phyloP scores from a whole-genome alignment of 1,140 invertebrate genomes.

The Leptestheria dahalacensis region DNA sequence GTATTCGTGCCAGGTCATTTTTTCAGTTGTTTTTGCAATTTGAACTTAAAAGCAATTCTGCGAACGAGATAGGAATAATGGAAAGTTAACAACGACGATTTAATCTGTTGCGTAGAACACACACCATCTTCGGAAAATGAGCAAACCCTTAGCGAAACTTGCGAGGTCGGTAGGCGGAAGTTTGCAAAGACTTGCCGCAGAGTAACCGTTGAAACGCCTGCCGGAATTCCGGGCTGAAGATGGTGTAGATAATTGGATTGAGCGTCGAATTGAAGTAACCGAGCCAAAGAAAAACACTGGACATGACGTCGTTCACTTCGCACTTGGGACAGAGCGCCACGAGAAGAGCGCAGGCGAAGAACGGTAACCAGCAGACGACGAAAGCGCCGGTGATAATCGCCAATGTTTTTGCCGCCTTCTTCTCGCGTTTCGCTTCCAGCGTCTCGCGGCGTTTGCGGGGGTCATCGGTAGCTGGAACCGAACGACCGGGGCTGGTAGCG shows the following conservation, averaged over 20 bases:
- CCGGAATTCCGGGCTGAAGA: slow-evolving; percentile 86
- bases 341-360: slow-evolving; percentile 70
- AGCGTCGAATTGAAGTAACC: slow-evolving; percentile 73
- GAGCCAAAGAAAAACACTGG: slow-evolving; percentile 60
- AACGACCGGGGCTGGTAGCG: not conserved
- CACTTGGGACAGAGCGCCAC: slow-evolving; percentile 48
- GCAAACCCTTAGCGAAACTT: not conserved
- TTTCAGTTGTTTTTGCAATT: too few species aligned
- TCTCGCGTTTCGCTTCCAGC: slow-evolving; percentile 48
- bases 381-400: slow-evolving; percentile 82
- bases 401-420: slow-evolving; percentile 78
- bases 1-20: too few species aligned
- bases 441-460: slow-evolving; percentile 7
- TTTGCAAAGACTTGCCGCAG: slow-evolving; percentile 38
- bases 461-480: not conserved
- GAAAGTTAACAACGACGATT: too few species aligned
- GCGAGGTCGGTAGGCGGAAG: not conserved
- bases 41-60: too few species aligned
- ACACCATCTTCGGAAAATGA: too few species aligned
- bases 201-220: slow-evolving; percentile 81
- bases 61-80: too few species aligned
- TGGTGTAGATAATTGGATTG: slow-evolving; percentile 89
- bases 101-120: too few species aligned
- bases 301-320: slow-evolving; percentile 31
- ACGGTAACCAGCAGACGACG: slow-evolving; percentile 75